phyloP scores from a whole-genome alignment of 2,797 vertebrate genomes.

The Amphiprion clarkii region DNA sequence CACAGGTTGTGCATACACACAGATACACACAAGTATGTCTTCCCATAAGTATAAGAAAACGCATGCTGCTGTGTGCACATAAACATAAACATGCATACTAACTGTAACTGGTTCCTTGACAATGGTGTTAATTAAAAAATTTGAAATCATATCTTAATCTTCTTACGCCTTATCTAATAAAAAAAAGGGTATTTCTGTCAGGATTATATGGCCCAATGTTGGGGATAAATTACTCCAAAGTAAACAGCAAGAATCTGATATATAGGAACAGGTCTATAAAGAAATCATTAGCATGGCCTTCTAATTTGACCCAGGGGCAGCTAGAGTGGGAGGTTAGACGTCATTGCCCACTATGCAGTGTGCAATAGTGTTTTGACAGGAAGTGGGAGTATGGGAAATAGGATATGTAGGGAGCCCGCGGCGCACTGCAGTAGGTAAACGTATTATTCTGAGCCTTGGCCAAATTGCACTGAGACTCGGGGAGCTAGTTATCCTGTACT shows the following conservation, averaged over 20 bases:
- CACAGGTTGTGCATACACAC: neutral
- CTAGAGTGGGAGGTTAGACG: constrained; percentile 64
- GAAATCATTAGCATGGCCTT: constrained; percentile 45
- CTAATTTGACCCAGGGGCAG: constrained; percentile 60
- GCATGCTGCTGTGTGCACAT: too few relatives aligned
- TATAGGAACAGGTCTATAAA: constrained; percentile 22
- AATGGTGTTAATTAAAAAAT: neutral
- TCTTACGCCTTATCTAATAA: constrained; percentile 32
- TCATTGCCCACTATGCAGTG: constrained; percentile 40
- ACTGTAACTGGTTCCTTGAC: neutral
- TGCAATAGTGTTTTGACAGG: constrained; percentile 43
- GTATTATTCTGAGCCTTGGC: constrained; percentile 67
- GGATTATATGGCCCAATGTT: constrained; percentile 1
- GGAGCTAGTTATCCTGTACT: constrained; percentile 74
- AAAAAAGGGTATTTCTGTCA: constrained; percentile 29
- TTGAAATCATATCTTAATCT: constrained; percentile 21
- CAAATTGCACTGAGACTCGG: constrained; percentile 80
- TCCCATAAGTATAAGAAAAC: too few relatives aligned
- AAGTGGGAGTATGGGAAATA: constrained; percentile 75
- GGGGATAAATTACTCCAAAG: constrained; percentile 31
- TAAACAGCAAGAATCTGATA: constrained; percentile 10
- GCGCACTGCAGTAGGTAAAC: constrained; percentile 66
- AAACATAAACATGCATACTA: too few relatives aligned
- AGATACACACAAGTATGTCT: too few relatives aligned
- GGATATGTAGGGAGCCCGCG: constrained; percentile 64